Evolutionary conservation across 2,113 vertebrate genomes (phyloP), one percentile per base, ranked within the genome.

Genomic region (Centropus unirufus): DNA sequence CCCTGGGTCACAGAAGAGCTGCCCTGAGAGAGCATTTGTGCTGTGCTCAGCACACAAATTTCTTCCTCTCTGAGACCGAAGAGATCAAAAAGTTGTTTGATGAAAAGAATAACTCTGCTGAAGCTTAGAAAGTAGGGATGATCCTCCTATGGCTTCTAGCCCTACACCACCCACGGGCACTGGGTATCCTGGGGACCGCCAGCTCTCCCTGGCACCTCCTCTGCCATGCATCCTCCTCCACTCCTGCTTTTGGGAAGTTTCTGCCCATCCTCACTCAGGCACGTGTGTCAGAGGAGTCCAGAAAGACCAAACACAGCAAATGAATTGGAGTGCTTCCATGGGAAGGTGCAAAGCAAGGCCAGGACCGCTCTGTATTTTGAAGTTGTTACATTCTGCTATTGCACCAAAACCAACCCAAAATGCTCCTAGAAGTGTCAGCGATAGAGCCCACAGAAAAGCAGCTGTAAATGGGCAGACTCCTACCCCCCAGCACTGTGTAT

Each of bases 1-100:
- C 40, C 21, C 49, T 17, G 21, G 5, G 1, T 19, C 5, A 1
- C 1, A 0, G 11, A 26, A n/a, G 16, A 2, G 0, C 12, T 42
- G 34, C 64, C 36, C 57, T 36, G 14, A 74, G 68, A 75, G 29
- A 15, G 57, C n/a, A 73, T 87, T 54, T 59, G 42, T 58, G 23
- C 40, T 21, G 4, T 39, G 40, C 40, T 36, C 67, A 64, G 54
- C 68, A 44, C 42, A 83, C 52, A 42, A 23, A 29, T 23, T 47
- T 80, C 67, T 76, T 26, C 79, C 64, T 70, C 46, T 83, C 51
- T 68, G 32, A 84, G 46, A 26, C 63, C 8, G 4, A 47, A 90
- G 74, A 83, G 34, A 59, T 87, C 42, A 87, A 34, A 90, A 49
- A 42, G 9, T 81, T 32, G 29, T 22, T 77, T 86, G 36, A 64